Evolutionary conservation across 2,888 invertebrate genomes (phyloP).

Genomic region (Papilio demoleus): DNA sequence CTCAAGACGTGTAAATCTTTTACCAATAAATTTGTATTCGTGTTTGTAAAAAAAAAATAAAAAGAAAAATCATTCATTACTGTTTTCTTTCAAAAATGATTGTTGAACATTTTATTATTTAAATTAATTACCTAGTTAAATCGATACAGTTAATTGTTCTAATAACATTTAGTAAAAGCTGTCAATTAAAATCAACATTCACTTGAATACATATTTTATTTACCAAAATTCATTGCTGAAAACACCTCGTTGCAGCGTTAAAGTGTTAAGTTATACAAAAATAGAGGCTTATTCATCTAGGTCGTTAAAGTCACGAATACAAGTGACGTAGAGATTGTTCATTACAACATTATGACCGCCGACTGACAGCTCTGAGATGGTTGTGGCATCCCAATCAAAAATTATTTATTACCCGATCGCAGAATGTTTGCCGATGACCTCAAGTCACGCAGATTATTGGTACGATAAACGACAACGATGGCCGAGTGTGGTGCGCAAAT

Average conservation of each 20-base stretch:
- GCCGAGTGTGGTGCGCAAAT: too few relatives aligned
- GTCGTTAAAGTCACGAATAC: constrained; percentile 46
- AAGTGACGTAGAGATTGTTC: constrained; percentile 38
- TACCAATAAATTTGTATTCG: too few relatives aligned
- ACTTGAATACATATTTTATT: constrained; percentile 19
- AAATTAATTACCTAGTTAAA: not conserved
- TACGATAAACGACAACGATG: too few relatives aligned
- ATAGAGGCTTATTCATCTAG: constrained; percentile 44
- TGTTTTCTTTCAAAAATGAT: not conserved
- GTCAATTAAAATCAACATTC: not conserved
- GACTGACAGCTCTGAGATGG: constrained; percentile 12
- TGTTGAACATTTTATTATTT: constrained; percentile 1
- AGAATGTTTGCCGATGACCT: too few relatives aligned
- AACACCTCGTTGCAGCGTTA: not conserved
- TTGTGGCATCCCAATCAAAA: not conserved
- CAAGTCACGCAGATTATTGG: too few relatives aligned
- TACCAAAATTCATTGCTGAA: constrained; percentile 18
- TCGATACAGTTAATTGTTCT: not conserved
- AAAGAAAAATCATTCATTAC: not conserved
- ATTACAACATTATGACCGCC: constrained; percentile 33
- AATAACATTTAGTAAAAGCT: too few relatives aligned
- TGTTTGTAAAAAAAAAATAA: not conserved
- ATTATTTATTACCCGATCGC: too few relatives aligned
- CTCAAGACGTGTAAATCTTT: too few relatives aligned
- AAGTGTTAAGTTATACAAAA: constrained; percentile 30